Evolutionary conservation across 53 echinoderm and acorn worm species (phyloP).

Genomic region (Luidia sarsii): DNA sequence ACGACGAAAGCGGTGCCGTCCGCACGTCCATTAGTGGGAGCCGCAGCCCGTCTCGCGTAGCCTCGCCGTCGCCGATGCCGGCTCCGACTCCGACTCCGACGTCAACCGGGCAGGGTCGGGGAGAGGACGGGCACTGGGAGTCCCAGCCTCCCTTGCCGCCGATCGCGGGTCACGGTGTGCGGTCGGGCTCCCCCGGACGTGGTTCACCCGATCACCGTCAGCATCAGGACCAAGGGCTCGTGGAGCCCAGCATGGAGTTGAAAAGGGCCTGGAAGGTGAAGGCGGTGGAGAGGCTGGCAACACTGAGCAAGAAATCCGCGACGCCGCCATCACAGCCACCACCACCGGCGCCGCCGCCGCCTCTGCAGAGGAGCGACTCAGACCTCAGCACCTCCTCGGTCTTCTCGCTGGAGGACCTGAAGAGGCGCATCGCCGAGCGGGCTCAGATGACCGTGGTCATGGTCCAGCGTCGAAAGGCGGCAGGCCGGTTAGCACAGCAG

Average conservation of each 20-base stretch:
- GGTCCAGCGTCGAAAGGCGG: constrained; percentile 11
- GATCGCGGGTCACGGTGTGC: neutral
- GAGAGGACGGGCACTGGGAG: neutral
- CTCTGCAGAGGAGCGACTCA: constrained; percentile 4
- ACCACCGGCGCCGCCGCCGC: neutral
- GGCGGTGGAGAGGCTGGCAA: constrained; percentile 28
- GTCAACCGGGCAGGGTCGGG: neutral
- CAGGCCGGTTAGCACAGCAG: neutral
- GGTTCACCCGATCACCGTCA: too few relatives aligned
- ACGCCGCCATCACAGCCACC: neutral
- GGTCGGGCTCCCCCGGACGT: neutral
- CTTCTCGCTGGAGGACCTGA: constrained; percentile 21
- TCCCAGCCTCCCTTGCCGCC: constrained; percentile 8
- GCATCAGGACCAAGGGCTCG: neutral
- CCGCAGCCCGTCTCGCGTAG: too few relatives aligned
- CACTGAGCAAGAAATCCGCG: neutral
- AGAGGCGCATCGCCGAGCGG: constrained; percentile 5
- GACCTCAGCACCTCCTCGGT: constrained; percentile 20
- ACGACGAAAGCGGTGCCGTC: neutral
- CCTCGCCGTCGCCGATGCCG: neutral
- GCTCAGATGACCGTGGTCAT: constrained; percentile 3
- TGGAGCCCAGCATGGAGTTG: constrained; percentile 19
- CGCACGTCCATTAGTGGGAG: too few relatives aligned
- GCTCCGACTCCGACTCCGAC: neutral
- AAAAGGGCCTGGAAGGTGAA: constrained; percentile 32